These are phyloP conservation scores for Alviniconcha strummeri DNA, from an alignment of 2,888 invertebrate species.

Conservation along the genomic window DNA sequence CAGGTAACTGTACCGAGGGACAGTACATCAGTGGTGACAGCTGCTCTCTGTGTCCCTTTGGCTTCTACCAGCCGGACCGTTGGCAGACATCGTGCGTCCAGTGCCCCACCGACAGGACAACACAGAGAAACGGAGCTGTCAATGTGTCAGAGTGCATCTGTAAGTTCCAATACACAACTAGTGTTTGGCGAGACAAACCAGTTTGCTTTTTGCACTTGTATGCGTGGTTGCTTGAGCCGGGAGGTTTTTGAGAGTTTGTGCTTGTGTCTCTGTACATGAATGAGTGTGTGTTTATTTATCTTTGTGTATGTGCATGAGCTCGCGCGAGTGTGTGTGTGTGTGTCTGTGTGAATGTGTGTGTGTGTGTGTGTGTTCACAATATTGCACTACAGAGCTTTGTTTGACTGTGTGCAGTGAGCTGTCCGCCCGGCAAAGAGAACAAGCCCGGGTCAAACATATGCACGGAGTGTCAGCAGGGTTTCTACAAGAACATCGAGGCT, in stretches of 20 bases:
- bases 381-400: too few relatives aligned
- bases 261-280: not conserved
- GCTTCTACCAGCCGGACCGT: slow-evolving; percentile 69
- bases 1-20: slow-evolving; percentile 35
- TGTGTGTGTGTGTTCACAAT: not conserved
- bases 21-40: slow-evolving; percentile 65
- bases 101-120: slow-evolving; percentile 40
- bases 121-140: slow-evolving; percentile 33
- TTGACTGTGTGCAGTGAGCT: slow-evolving; percentile 36
- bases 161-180: too few relatives aligned
- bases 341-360: not conserved
- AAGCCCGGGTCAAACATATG: slow-evolving; percentile 76
- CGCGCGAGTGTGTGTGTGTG: too few relatives aligned
- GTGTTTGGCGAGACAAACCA: too few relatives aligned
- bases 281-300: not conserved
- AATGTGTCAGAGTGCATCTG: slow-evolving; percentile 11
- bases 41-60: slow-evolving; percentile 84
- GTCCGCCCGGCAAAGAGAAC: slow-evolving; percentile 75
- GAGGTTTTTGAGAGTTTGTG: too few relatives aligned
- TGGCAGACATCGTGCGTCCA: slow-evolving; percentile 86
- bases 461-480: slow-evolving; percentile 80
- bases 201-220: too few relatives aligned
- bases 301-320: not conserved
- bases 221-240: too few relatives aligned
- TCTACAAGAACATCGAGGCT: slow-evolving; percentile 46